phyloP scores from a whole-genome alignment of 1,140 invertebrate species.

The Platyura marginata region DNA sequence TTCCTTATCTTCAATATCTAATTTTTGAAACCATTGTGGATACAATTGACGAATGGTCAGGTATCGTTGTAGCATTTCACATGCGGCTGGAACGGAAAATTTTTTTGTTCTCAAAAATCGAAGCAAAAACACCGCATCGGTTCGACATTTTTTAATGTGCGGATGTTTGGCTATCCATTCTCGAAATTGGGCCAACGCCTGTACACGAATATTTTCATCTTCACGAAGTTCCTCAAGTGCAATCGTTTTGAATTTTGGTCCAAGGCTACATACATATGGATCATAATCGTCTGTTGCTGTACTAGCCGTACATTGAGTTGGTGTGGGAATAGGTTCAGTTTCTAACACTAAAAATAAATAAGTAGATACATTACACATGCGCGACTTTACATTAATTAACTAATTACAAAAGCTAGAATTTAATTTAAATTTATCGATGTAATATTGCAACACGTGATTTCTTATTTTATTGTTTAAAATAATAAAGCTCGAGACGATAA shows the following conservation, averaged over 20 bases:
- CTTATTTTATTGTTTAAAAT: too few species aligned
- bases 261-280: constrained; percentile 15
- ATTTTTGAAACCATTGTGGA: constrained; percentile 63
- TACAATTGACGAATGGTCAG: constrained; percentile 60
- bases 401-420: too few species aligned
- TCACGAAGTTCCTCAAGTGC: constrained; percentile 54
- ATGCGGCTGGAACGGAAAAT: constrained; percentile 64
- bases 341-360: constrained; percentile 16
- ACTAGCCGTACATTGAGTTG: constrained; percentile 12
- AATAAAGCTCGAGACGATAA: too few species aligned
- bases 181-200: constrained; percentile 47
- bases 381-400: too few species aligned
- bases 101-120: constrained; percentile 73
- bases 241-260: constrained; percentile 22
- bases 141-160: constrained; percentile 51
- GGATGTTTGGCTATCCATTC: constrained; percentile 63
- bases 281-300: constrained; percentile 15
- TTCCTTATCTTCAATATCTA: constrained; percentile 49
- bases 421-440: too few species aligned
- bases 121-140: constrained; percentile 57
- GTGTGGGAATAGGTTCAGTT: constrained; percentile 14
- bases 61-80: constrained; percentile 70
- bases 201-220: constrained; percentile 44
- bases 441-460: too few species aligned
- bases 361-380: too few species aligned